Base-by-base conservation (phyloP, 2,888 invertebrate species). In the Campoplex capitator region DNA sequence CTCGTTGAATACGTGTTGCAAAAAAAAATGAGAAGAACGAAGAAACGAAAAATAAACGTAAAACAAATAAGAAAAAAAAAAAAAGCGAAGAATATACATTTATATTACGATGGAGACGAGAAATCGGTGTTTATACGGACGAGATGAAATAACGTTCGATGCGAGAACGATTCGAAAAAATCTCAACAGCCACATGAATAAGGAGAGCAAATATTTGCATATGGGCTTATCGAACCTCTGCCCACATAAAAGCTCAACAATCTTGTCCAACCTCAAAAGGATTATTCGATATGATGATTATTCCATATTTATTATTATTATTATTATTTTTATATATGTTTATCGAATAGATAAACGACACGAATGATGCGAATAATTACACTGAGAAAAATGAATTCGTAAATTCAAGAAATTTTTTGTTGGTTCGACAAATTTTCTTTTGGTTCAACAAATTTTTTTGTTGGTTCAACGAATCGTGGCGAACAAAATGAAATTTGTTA, bases 181-280 rank as follows among this genome's bases (percentile, higher is more conserved):
- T 18, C 54, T 48, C 18, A 3, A 42, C 23, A 48, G 58, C 28
- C 18, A 23, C 56, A 58, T 16, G 65, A 65, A 80, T 35, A 45
- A 23, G 32, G 68, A 35, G 73, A 78, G 42, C 54, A 54, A 78
- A 84, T 74, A 48, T 79, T 84, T 68, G 56, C 78, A 54, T 74
- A 48, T 70, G 74, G 74, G 62, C 84, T 84, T 74, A 79, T 84
- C 73, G 78, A 84, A 67, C 73, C 62, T 62, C 62, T 23, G 62
- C 77, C 62, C 71, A 77, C 77, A 56, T 73, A 28, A 38, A 23
- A n/a, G 65, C 54, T 58, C 75, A 54, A 28, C 54, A 77, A 51
- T 38, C 42, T 54, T 16, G 73, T 71, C 42, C 51, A 62, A 23
- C 23, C 71, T 83, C 35, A 16, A 73, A 54, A 67, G 83, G 73